A percentile compares a stretch with the other conserved stretches of the same genome.
Conservation (phyloP, 2,888 invertebrate species). For the Parnassius mnemosyne region DNA sequence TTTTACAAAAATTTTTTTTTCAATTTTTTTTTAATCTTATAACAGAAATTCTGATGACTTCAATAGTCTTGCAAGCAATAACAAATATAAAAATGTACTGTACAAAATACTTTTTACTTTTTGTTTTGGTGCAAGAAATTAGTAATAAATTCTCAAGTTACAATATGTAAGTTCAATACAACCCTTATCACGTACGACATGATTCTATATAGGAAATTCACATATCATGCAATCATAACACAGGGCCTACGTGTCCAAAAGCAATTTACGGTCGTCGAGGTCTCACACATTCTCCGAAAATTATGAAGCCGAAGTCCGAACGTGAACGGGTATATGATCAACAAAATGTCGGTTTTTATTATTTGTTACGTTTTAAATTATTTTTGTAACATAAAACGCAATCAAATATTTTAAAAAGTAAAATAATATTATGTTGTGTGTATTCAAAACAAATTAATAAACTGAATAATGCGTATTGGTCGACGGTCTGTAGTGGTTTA, state of each 20-base stretch:
- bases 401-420: too few species aligned
- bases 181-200: conserved; percentile 15
- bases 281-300: neutral
- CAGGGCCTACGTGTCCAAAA: neutral
- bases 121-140: too few species aligned
- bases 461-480: too few species aligned
- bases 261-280: conserved; percentile 1
- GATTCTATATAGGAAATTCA: conserved; percentile 9
- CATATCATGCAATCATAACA: conserved; percentile 15
- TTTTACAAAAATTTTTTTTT: too few species aligned
- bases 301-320: conserved; percentile 8
- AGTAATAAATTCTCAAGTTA: too few species aligned
- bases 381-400: too few species aligned
- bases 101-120: too few species aligned
- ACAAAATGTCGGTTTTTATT: conserved; percentile 15
- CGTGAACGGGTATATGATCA: conserved; percentile 10
- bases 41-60: neutral
- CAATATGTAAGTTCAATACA: neutral
- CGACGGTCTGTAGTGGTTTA: too few species aligned
- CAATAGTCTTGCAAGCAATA: neutral
- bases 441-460: too few species aligned
- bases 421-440: too few species aligned
- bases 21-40: neutral
- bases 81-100: too few species aligned
- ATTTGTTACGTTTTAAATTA: neutral